Evolutionary conservation across 2,797 vertebrate species (phyloP).

Genomic region (Sebastolobus alascanus): DNA sequence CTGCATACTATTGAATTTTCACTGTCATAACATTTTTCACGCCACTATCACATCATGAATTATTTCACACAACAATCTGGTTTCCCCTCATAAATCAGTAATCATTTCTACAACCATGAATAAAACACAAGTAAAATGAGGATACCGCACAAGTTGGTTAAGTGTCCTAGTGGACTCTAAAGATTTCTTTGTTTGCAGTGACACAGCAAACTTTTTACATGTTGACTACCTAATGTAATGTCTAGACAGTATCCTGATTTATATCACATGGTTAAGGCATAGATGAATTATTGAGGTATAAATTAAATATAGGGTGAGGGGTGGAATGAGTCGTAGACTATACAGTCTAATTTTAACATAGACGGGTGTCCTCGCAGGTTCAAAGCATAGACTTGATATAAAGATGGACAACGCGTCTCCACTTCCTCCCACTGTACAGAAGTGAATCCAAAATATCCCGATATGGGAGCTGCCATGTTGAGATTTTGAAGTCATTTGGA

Average conservation of each 20-base stretch:
- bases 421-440: no score
- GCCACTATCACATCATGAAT: conserved; percentile 51
- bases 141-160: conserved; percentile 27
- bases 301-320: conserved; percentile 19
- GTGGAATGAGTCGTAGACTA: not conserved
- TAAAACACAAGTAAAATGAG: conserved; percentile 43
- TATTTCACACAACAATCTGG: conserved; percentile 55
- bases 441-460: no score
- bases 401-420: no score
- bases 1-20: conserved; percentile 45
- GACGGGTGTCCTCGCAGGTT: conserved; percentile 25
- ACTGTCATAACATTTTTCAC: conserved; percentile 34
- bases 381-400: not conserved
- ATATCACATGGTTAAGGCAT: not conserved
- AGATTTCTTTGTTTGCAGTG: conserved; percentile 38
- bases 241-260: conserved; percentile 19
- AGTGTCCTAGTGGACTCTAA: conserved; percentile 22
- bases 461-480: no score
- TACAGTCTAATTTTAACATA: conserved; percentile 2
- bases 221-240: conserved; percentile 10
- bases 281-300: not conserved
- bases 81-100: conserved; percentile 51
- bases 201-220: conserved; percentile 24
- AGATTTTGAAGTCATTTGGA: no score
- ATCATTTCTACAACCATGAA: conserved; percentile 37